Evolutionary conservation across 1,140 invertebrate species (phyloP), one percentile per base, ranked within the genome.

Genomic region (Thalassaphorura encarpata): DNA sequence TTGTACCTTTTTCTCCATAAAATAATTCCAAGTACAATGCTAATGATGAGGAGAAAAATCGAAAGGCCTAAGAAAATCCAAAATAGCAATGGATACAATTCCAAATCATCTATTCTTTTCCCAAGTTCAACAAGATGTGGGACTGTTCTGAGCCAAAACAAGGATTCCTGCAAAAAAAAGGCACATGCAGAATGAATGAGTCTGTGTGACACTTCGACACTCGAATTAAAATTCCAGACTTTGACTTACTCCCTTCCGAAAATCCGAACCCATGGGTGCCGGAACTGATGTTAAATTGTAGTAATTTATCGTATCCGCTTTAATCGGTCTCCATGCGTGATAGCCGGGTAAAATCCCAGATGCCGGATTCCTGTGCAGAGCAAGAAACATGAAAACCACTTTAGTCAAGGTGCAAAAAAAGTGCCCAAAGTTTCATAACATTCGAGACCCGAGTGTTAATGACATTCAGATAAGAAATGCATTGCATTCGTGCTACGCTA

Each of bases 141-240:
- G 5, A 55, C 15, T 0, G 53, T 55, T 15, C 28, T 27, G 13
- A 60, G 26, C 58, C 58, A 60, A 55, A 60, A 60, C 36, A 50
- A 36, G 26, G 52, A 28, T 47, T 60, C 58, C 58, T 60, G 27
- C 16, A 36, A 47, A 40, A 43, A 28, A 43, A 23, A 52, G 4
- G 19, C 33, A 52, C 19, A 40, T 5, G 16, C n/a, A 33, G n/a
- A 23, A 27, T 27, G 21, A 51, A 11, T 40, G 49, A 18, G 28
- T 24, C 11, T 53, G 18, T n/a, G 13, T 2, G 41, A 2, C 19
- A 24, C 24, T 28, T 19, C n/a, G 19, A 16, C 16, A 51, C 26
- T 13, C 26, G 26, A 26, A 15, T 40, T 41, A 13, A 29, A 51
- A 19, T 19, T 21, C n/a, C n/a, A n/a, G n/a, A n/a, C 26, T 21